Conservation (phyloP, 2,888 invertebrate species). For the Volucella inflata region DNA sequence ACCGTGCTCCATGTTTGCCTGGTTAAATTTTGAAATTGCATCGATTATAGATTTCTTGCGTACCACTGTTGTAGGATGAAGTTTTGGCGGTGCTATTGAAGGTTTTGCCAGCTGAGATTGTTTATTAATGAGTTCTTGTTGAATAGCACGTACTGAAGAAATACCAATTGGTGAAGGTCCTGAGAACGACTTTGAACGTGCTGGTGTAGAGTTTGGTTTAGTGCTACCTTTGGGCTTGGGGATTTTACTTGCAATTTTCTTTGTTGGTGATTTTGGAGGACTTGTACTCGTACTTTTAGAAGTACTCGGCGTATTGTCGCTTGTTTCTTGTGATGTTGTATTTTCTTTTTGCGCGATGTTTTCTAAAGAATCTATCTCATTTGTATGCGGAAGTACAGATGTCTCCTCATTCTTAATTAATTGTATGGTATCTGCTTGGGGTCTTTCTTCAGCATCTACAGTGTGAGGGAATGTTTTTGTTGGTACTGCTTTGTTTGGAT, state of each 20-base stretch:
- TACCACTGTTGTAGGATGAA: conserved; percentile 76
- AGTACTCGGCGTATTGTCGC: conserved; percentile 36
- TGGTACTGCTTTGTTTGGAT: too few species aligned
- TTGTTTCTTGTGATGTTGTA: conserved; percentile 2
- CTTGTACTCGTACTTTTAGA: conserved; percentile 31
- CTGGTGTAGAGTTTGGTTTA: conserved; percentile 75
- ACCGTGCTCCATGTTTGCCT: conserved; percentile 39
- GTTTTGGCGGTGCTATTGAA: conserved; percentile 77
- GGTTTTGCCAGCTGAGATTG: conserved; percentile 75
- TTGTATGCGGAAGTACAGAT: too few species aligned
- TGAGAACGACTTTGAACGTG: conserved; percentile 82
- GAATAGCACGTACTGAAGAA: conserved; percentile 81
- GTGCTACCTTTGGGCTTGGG: conserved; percentile 78
- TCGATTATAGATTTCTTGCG: conserved; percentile 81
- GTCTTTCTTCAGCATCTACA: too few species aligned
- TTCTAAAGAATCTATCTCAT: too few species aligned
- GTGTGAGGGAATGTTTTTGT: too few species aligned
- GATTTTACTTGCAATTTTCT: conserved; percentile 77
- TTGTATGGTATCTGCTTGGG: too few species aligned
- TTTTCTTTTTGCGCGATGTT: conserved; percentile 27
- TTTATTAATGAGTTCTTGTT: conserved; percentile 81
- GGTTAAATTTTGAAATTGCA: conserved; percentile 81
- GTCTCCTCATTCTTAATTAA: too few species aligned
- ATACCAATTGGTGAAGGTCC: conserved; percentile 81
- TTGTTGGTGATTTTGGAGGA: conserved; percentile 23